Percentiles rank a stretch among this genome's conserved stretches.
Conservation (phyloP, 1,140 invertebrate genomes). For the Drosophila biarmipes region DNA sequence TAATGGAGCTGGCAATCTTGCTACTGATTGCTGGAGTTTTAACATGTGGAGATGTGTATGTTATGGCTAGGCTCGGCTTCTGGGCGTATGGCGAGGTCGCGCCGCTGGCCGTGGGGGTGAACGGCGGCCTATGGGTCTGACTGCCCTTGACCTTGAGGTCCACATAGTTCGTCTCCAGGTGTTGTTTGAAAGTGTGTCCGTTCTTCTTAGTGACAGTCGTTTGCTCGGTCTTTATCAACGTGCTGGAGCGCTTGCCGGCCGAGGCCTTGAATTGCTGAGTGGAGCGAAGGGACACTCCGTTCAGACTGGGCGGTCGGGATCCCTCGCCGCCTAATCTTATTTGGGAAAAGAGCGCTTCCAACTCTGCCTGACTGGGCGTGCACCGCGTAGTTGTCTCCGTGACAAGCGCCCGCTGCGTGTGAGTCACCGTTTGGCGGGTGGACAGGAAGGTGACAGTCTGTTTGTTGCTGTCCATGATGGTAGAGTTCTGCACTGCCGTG, state of each 20-base stretch:
- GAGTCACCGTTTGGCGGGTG: constrained; percentile 77
- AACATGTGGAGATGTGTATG: constrained; percentile 41
- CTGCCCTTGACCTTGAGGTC: constrained; percentile 47
- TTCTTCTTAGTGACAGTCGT: constrained; percentile 70
- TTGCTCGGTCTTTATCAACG: constrained; percentile 59
- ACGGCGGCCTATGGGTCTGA: constrained; percentile 17
- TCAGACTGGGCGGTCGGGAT: constrained; percentile 40
- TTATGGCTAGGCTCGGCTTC: constrained; percentile 32
- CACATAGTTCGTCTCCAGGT: constrained; percentile 58
- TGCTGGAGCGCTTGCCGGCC: constrained; percentile 57
- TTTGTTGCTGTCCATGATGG: constrained; percentile 69
- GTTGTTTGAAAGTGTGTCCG: constrained; percentile 65
- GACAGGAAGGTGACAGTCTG: constrained; percentile 68
- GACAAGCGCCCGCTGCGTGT: constrained; percentile 62
- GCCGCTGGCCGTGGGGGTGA: constrained; percentile 6
- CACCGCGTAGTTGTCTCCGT: constrained; percentile 69
- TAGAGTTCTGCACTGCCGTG: constrained; percentile 74
- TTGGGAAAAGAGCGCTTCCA: constrained; percentile 57
- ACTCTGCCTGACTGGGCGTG: constrained; percentile 65
- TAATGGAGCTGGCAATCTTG: neutral
- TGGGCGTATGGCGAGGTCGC: constrained; percentile 34
- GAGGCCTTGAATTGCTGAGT: constrained; percentile 58
- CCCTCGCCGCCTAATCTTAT: constrained; percentile 43
- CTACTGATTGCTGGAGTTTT: constrained; percentile 6
- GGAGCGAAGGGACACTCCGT: constrained; percentile 59